Percentiles rank a stretch among this genome's conserved stretches.
Conservation (phyloP, 2,888 invertebrate genomes). For the Deilephila porcellus region DNA sequence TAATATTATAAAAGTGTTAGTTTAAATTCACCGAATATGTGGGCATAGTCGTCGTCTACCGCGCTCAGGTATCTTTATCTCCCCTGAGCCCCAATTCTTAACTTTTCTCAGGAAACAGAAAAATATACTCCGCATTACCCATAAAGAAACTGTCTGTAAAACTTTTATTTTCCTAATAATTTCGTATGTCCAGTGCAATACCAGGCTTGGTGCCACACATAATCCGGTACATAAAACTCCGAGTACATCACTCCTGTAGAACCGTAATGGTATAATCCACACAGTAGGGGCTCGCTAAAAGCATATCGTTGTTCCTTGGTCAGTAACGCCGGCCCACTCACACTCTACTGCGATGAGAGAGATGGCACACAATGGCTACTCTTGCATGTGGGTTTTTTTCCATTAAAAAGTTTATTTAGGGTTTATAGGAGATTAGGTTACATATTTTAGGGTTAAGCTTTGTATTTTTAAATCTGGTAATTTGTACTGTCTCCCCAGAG, state of each 20-base stretch:
- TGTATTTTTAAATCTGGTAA: too few species aligned
- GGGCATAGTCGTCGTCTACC: too few species aligned
- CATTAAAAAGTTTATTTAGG: constrained; percentile 11
- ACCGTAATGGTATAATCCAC: constrained; percentile 38
- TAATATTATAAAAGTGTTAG: too few species aligned
- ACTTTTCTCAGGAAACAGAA: too few species aligned
- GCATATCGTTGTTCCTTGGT: constrained; percentile 41
- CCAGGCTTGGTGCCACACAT: not conserved
- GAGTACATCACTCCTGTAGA: constrained; percentile 9
- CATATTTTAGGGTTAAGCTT: too few species aligned
- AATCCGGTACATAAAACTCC: constrained; percentile 14
- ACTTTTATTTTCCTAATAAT: not conserved
- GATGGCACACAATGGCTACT: constrained; percentile 11
- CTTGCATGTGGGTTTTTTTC: constrained; percentile 1
- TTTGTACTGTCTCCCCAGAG: too few species aligned
- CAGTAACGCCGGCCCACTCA: constrained; percentile 9
- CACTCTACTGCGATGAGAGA: not conserved
- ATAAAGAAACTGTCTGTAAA: not conserved
- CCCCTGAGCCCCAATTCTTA: too few species aligned
- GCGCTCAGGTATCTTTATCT: too few species aligned
- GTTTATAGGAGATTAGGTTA: not conserved
- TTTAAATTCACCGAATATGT: too few species aligned
- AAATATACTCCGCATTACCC: not conserved
- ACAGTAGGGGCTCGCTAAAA: constrained; percentile 42
- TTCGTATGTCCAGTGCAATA: not conserved